Base-by-base conservation (phyloP, 2,113 vertebrate genomes). In the Dipodomys spectabilis region DNA sequence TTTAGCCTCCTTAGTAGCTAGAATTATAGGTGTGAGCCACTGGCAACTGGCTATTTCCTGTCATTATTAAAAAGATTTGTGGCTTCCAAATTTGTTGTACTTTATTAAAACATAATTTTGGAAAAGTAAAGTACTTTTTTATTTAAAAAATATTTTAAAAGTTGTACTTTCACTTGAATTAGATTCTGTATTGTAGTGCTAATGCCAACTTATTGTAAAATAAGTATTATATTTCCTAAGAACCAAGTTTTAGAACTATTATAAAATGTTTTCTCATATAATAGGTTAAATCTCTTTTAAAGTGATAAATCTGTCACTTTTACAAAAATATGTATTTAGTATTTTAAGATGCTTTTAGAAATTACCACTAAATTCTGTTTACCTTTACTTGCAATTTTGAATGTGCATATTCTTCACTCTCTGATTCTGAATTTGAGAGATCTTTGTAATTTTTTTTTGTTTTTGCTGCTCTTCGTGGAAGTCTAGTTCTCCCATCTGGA, bases 381-480 rank as follows among this genome's bases (percentile, higher is more conserved):
- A 98, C 98, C 97, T 97, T 91, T 60, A 3, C 20, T 94, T 89
- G 97, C 27, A 92, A 64, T 67, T 94, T 96, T 68, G 67, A 77
- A 35, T 87, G 57, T 94, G 95, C 64, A 91, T 79, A 53, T 39
- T 95, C 28, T 23, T 98, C 98, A 90, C 73, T 80, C 62, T 98
- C 98, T 11, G 97, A 97, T 86, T 98, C 98, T 84, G 98, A 98
- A 95, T 96, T 97, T 82, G 99, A 99, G 73, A 89, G 96, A 32
- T 99, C 99, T 97, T 96, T 99, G 95, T 99, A 99, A 96, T 96
- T 98, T 97, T 98, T 99, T 93, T 91, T 96, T 8, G 81, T 72
- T 88, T 97, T 96, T 73, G 98, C 93, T 74, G 97, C 97, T 98
- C 98, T 99, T 94, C 96, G 98, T 92, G 99, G 98, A 82, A 86